A percentile compares a stretch with the other conserved stretches of the same genome.
These are phyloP conservation scores for Centropus bengalensis DNA, from an alignment of 2,113 vertebrate species.

Conservation along the genomic window DNA sequence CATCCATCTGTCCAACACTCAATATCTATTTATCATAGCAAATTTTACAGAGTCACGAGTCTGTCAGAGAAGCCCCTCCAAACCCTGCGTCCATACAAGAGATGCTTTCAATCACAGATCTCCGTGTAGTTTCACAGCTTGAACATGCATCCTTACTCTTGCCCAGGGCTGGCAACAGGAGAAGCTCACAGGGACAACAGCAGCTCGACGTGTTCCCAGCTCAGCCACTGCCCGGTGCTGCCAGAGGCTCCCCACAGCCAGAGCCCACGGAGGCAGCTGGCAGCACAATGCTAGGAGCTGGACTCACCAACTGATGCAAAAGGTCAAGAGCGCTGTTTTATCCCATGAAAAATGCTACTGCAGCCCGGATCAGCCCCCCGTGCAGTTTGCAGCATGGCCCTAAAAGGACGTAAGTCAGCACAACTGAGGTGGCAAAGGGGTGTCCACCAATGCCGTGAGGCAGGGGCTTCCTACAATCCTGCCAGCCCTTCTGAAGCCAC, in stretches of 20 bases:
- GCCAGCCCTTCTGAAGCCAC: background rate
- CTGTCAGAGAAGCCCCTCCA: background rate
- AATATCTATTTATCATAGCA: background rate
- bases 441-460: background rate
- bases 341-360: background rate
- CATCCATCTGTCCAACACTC: background rate
- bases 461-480: background rate
- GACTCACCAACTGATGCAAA: background rate
- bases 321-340: background rate
- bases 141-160: background rate
- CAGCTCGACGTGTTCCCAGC: background rate
- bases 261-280: background rate
- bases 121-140: background rate
- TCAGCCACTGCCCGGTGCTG: fast-evolving
- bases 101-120: background rate
- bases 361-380: background rate
- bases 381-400: background rate
- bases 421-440: background rate
- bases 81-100: background rate
- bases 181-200: background rate
- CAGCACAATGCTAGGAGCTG: background rate
- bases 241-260: fast-evolving
- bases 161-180: background rate
- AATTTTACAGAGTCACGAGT: background rate
- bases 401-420: background rate